Conservation (phyloP, 2,797 vertebrate species). For the Nyctalus aviator region DNA sequence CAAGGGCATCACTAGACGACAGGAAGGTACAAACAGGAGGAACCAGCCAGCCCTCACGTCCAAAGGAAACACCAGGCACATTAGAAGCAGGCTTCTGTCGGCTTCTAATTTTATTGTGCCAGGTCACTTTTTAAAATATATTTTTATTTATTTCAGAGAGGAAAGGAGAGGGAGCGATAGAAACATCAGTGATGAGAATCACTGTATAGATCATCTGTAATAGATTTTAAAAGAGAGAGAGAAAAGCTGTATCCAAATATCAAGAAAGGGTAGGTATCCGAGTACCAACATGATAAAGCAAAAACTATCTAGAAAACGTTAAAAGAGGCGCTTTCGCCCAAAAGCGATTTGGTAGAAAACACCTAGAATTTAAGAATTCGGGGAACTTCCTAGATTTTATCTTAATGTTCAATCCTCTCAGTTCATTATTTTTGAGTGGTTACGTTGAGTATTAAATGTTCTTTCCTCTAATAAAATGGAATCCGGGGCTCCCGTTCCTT, state of each 20-base stretch:
- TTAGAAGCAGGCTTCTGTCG: background rate
- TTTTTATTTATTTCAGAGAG: too few species aligned
- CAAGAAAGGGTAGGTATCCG: background rate
- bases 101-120: background rate
- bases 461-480: background rate
- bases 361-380: background rate
- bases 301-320: background rate
- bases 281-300: background rate
- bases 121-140: background rate
- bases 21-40: background rate
- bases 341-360: background rate
- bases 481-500: background rate
- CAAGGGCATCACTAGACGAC: background rate
- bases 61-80: background rate
- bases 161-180: too few species aligned
- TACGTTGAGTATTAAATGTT: background rate
- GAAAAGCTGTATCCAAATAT: background rate
- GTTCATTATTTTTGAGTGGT: background rate
- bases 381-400: background rate
- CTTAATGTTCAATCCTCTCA: background rate
- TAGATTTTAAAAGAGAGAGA: background rate
- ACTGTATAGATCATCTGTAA: background rate
- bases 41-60: background rate
- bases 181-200: too few species aligned
- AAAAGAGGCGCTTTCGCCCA: background rate